phyloP scores from a whole-genome alignment of 2,888 invertebrate species.

The Chrysopilus asiliformis region DNA sequence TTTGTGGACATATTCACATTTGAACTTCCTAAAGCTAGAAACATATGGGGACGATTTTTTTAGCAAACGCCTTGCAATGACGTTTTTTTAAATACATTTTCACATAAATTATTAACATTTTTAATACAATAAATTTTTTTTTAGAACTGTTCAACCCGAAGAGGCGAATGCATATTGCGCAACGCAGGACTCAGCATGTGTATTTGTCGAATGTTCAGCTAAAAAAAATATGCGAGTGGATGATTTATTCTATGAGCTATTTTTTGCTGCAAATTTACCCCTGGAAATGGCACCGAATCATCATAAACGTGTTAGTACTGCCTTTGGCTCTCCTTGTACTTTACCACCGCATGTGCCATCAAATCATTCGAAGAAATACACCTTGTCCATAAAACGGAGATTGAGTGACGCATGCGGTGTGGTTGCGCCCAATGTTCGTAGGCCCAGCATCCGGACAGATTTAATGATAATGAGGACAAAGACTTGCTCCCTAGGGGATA shows the following conservation, averaged over 20 bases:
- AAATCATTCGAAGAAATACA: slow-evolving; percentile 57
- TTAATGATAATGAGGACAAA: slow-evolving; percentile 77
- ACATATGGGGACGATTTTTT: no score
- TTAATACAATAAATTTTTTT: no score
- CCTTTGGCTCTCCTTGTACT: slow-evolving; percentile 64
- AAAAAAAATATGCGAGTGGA: slow-evolving; percentile 69
- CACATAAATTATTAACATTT: no score
- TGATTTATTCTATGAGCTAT: slow-evolving; percentile 72
- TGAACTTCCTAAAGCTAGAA: no score
- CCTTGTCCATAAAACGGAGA: slow-evolving; percentile 66
- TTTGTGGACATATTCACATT: no score
- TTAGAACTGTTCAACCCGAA: slow-evolving; percentile 60
- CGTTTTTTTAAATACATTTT: no score
- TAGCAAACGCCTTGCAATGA: no score
- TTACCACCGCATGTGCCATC: slow-evolving; percentile 52
- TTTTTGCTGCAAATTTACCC: slow-evolving; percentile 68
- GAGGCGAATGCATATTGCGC: slow-evolving; percentile 67
- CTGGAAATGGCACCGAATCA: slow-evolving; percentile 82
- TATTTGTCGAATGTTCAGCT: slow-evolving; percentile 72
- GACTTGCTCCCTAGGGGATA: slow-evolving; percentile 58
- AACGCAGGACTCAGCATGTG: slow-evolving; percentile 61
- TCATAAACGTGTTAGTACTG: slow-evolving; percentile 65
- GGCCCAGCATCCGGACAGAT: slow-evolving; percentile 80
- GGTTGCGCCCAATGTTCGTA: slow-evolving; percentile 73
- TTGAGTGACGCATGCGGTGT: slow-evolving; percentile 80